Percentiles rank a stretch among this genome's conserved stretches.
phyloP scores from a whole-genome alignment of 2,797 vertebrate species.

The Sciurus carolinensis region DNA sequence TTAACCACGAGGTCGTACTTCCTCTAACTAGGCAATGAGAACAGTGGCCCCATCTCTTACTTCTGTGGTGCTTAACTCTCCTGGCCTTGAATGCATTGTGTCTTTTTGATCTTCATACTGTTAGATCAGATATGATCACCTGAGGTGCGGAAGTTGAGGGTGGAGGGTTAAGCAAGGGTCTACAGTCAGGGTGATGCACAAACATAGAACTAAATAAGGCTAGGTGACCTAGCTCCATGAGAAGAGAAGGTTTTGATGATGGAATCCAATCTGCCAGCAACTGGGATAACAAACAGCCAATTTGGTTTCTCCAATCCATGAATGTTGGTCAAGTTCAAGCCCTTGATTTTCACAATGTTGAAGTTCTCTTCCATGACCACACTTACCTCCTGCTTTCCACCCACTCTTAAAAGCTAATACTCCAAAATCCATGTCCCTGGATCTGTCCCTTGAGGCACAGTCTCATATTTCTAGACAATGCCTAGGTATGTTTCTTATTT shows the following conservation, averaged over 20 bases:
- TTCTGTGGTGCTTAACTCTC: not conserved
- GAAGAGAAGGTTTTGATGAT: not conserved
- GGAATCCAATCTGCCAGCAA: not conserved
- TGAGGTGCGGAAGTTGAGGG: not conserved
- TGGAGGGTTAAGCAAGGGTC: not conserved
- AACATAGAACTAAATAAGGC: not conserved
- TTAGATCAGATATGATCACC: not conserved
- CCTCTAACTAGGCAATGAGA: not conserved
- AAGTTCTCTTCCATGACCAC: no score
- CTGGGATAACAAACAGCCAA: not conserved
- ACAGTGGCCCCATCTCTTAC: no score
- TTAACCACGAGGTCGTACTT: not conserved
- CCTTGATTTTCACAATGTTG: not conserved
- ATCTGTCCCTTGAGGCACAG: not conserved
- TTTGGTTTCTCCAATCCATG: not conserved
- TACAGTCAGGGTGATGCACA: not conserved
- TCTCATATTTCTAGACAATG: not conserved
- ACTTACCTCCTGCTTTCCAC: not conserved
- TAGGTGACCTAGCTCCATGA: not conserved
- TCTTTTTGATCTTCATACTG: not conserved
- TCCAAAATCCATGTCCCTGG: fast-evolving
- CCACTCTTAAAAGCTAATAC: not conserved
- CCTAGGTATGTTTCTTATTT: not conserved
- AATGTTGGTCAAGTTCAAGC: not conserved
- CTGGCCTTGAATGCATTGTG: not conserved